These are phyloP conservation scores for Polypterus senegalus DNA, from an alignment of 2,113 vertebrate genomes.

Conservation along the genomic window DNA sequence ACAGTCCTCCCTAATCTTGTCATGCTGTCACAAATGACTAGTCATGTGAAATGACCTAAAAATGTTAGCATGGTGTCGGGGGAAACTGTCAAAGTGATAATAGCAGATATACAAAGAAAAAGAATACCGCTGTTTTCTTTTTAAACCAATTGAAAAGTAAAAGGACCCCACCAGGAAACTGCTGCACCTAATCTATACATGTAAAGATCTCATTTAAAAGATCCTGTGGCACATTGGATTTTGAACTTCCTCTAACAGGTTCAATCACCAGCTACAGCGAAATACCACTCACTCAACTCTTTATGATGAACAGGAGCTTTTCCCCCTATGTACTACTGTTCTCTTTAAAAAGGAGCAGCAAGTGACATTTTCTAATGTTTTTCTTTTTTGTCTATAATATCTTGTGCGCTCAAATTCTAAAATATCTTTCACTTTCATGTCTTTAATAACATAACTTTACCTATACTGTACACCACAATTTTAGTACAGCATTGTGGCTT, in stretches of 20 bases:
- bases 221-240: not conserved
- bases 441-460: no score
- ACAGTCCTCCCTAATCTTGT: constrained; percentile 39
- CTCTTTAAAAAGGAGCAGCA: no score
- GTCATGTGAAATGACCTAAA: constrained; percentile 34
- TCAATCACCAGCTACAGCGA: not conserved
- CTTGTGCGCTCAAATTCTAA: no score
- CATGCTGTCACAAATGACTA: constrained; percentile 34
- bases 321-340: no score
- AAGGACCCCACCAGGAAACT: constrained; percentile 13
- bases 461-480: no score
- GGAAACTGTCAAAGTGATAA: constrained; percentile 30
- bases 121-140: constrained; percentile 22
- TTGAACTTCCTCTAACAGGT: not conserved
- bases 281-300: not conserved
- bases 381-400: no score
- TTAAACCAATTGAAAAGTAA: constrained; percentile 24
- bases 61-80: constrained; percentile 16
- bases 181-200: constrained; percentile 13
- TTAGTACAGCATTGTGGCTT: no score
- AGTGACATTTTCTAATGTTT: no score
- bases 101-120: constrained; percentile 24
- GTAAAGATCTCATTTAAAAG: constrained; percentile 23
- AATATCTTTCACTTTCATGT: no score
- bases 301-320: no score